Evolutionary conservation across 2,113 vertebrate species (phyloP).

Genomic region (Nansenia antarctica): DNA sequence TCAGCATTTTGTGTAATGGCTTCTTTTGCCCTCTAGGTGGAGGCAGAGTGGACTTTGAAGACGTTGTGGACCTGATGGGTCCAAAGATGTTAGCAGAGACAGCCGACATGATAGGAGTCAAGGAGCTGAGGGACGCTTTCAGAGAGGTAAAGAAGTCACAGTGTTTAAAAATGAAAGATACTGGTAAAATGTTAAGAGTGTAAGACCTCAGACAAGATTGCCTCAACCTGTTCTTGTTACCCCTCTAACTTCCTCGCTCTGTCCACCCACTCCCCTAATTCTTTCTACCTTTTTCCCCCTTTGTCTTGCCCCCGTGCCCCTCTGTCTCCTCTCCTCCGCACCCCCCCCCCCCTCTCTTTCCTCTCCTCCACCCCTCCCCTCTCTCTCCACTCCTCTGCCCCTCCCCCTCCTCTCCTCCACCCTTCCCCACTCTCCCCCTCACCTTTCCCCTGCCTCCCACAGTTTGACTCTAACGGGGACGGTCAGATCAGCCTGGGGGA

Average conservation of each 20-base stretch:
- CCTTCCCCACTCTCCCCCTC: not conserved
- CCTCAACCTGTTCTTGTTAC: not conserved
- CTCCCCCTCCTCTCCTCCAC: not conserved
- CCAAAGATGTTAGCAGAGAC: conserved; percentile 97
- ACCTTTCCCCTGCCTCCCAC: not conserved
- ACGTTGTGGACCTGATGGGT: conserved; percentile 97
- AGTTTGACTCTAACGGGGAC: conserved; percentile 94
- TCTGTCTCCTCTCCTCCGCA: not conserved
- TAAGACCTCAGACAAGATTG: no score
- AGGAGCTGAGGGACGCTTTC: conserved; percentile 92
- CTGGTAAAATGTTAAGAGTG: no score
- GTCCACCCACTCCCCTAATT: not conserved
- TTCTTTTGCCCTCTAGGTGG: conserved; percentile 73
- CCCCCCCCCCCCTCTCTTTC: not conserved
- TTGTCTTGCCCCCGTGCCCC: no score
- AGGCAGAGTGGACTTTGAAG: conserved; percentile 94
- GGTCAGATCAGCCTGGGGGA: conserved; percentile 90
- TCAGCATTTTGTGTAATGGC: not conserved
- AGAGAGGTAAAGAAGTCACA: conserved; percentile 79
- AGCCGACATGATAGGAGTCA: conserved; percentile 93
- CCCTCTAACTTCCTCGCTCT: not conserved
- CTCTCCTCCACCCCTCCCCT: not conserved
- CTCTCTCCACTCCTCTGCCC: not conserved
- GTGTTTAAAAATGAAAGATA: not conserved
- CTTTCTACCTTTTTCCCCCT: not conserved